Conservation (phyloP, 2,113 vertebrate genomes). For the Festucalex cinctus region DNA sequence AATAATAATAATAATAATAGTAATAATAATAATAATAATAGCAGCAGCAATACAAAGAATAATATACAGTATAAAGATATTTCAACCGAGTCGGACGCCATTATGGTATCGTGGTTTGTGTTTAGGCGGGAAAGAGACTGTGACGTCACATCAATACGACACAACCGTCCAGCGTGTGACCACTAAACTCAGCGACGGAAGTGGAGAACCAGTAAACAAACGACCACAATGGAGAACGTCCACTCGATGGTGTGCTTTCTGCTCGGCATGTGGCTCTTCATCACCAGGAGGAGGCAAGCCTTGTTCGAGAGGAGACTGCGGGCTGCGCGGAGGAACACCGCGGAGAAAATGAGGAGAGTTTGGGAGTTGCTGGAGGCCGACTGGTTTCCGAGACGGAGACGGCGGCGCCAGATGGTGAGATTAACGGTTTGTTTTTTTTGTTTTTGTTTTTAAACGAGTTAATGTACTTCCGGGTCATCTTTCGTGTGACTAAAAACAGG, state of each 20-base stretch:
- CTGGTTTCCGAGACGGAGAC: neutral
- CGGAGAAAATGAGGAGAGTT: conserved; percentile 1
- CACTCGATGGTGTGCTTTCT: neutral
- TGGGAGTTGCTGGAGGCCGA: neutral
- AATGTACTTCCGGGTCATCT: too few relatives aligned
- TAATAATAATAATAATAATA: too few relatives aligned
- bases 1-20: too few relatives aligned
- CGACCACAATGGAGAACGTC: neutral
- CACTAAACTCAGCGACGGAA: neutral
- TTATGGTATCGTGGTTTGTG: neutral
- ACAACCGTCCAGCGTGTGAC: neutral
- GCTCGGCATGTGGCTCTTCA: neutral
- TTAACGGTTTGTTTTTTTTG: too few relatives aligned
- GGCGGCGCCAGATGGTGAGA: neutral
- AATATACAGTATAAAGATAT: too few relatives aligned
- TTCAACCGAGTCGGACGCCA: too few relatives aligned
- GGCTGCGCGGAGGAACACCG: neutral
- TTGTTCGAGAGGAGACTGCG: neutral
- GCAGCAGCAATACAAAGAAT: too few relatives aligned
- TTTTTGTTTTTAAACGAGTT: too few relatives aligned
- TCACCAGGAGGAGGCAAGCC: neutral
- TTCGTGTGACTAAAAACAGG: too few relatives aligned
- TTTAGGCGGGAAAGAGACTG: neutral
- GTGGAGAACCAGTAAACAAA: neutral
- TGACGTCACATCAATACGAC: neutral